phyloP scores from a whole-genome alignment of 2,888 invertebrate genomes.

The Itoplectis maculator region DNA sequence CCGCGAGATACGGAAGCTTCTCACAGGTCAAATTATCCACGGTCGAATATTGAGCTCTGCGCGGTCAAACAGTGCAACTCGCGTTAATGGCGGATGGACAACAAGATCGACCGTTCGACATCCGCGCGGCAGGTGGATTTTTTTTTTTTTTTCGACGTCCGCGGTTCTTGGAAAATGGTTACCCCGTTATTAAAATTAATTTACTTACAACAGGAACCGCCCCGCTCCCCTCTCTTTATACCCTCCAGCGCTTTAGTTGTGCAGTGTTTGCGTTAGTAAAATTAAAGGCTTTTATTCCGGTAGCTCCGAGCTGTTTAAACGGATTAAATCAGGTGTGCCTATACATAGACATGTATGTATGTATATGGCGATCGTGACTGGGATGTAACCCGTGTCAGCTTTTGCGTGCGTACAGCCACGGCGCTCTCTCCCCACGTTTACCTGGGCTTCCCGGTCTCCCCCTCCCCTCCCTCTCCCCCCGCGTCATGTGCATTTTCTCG shows the following conservation, averaged over 20 bases:
- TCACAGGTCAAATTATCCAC: background rate
- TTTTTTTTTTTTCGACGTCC: no score
- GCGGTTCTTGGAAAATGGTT: background rate
- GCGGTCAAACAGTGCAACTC: no score
- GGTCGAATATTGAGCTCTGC: no score
- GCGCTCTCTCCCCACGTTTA: background rate
- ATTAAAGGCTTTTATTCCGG: background rate
- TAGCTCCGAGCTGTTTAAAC: background rate
- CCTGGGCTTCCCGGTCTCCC: conserved; percentile 11
- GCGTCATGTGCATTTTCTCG: conserved; percentile 4
- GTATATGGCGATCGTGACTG: background rate
- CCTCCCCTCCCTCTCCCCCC: no score
- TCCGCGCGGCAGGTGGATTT: no score
- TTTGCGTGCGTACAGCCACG: conserved; percentile 1
- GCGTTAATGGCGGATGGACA: no score
- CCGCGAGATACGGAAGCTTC: background rate
- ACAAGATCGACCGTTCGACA: no score
- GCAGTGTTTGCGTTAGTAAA: background rate
- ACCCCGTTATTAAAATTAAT: background rate
- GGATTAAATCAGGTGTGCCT: background rate
- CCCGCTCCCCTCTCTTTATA: no score
- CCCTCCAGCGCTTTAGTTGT: background rate
- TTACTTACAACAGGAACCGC: background rate
- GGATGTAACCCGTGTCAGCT: background rate
- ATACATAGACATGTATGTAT: background rate